A percentile compares a stretch with the other conserved stretches of the same genome.
Conservation (phyloP, 2,888 invertebrate genomes). For the Lordiphosa andalusiaca region DNA sequence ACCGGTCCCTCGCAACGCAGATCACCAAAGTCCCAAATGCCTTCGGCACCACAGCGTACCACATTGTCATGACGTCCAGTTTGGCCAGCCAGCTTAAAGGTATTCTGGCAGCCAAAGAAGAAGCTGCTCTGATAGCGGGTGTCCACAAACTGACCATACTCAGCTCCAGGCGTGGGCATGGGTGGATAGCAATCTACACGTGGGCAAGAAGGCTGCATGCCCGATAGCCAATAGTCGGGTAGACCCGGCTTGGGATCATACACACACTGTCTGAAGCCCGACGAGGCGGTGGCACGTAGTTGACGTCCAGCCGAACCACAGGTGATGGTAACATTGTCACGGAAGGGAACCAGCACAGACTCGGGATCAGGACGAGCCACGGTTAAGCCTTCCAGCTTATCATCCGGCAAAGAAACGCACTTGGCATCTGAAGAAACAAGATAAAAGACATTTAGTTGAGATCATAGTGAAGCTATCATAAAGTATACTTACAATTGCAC, state of each 20-base stretch:
- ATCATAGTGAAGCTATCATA: neutral
- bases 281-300: conserved; percentile 89
- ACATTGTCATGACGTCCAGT: conserved; percentile 95
- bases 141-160: conserved; percentile 92
- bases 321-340: conserved; percentile 92
- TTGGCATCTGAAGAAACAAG: conserved; percentile 86
- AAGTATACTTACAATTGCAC: conserved; percentile 90
- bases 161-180: conserved; percentile 94
- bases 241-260: conserved; percentile 95
- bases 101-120: conserved; percentile 97
- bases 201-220: conserved; percentile 91
- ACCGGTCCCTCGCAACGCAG: conserved; percentile 96
- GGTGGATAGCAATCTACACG: conserved; percentile 95
- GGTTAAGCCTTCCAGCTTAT: conserved; percentile 91
- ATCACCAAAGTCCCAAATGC: conserved; percentile 98
- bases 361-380: conserved; percentile 90
- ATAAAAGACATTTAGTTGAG: neutral
- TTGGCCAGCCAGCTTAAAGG: conserved; percentile 95
- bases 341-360: conserved; percentile 92
- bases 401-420: conserved; percentile 93
- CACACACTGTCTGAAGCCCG: conserved; percentile 95
- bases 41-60: conserved; percentile 94
- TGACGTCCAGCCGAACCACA: conserved; percentile 90
- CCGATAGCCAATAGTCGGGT: conserved; percentile 95
- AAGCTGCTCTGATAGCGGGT: conserved; percentile 96